Base-by-base conservation (phyloP, 2,797 vertebrate species). In the Pangasius larnaudii region DNA sequence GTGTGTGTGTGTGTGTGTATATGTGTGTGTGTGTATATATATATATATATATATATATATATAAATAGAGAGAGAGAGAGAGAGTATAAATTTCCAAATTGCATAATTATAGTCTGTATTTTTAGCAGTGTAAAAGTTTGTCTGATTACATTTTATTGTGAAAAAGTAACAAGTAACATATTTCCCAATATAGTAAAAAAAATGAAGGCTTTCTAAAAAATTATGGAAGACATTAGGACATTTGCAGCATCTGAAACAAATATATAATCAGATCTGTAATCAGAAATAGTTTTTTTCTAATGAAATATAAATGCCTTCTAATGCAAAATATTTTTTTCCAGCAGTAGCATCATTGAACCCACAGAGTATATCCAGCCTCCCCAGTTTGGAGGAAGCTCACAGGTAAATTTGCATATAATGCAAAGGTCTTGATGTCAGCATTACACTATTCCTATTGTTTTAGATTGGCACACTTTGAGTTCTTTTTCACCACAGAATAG, bases 341-440 rank as follows among this genome's bases (percentile, higher is more conserved):
- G 93, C 94, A 98, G 97, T 93, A 98, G 97, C 95, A 97, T 99
- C 94, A 98, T 98, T 87, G 99, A 99, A 89, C 94, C 97, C 19
- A 95, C 98, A 80, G 98, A 99, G 91, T 99, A 98, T 91, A 98
- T 92, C 91, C 98, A 98, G 75, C 96, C 97, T 91, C 97, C 98
- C 88, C 98, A 97, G 90, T 99, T 99, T 95, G 97, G 97, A 91
- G 97, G 96, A 92, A 96, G 95, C 88, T 95, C 97, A 88, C 98
- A 98, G 97, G 98, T 99, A 94, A 94, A 91, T 88, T 18, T 53
- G 42, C 58, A 46, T 5, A 78, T 53, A 10, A 39, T 59, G 19
- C 10, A n/a, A n/a, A 63, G 14, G 14, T 8, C 36, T 65, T 61
- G 5, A 39, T 27, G 5, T 27, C 22, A 16, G 22, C 27, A 39